Conservation (phyloP, 2,797 vertebrate genomes). For the Manis javanica region DNA sequence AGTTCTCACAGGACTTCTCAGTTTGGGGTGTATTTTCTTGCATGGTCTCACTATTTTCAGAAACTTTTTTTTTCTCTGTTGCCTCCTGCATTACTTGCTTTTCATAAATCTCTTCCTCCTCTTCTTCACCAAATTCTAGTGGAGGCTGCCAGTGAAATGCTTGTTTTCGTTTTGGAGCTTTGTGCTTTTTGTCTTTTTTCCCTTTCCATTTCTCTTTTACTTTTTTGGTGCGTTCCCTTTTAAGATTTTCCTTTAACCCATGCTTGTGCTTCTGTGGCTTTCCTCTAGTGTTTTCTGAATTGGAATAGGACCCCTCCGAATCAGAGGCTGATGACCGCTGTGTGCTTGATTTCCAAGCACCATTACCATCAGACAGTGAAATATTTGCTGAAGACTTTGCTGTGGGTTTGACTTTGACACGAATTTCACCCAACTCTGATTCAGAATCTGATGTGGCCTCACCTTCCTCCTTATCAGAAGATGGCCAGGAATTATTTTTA, state of each 20-base stretch:
- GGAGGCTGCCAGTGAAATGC: constrained; percentile 98
- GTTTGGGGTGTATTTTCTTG: constrained; percentile 75
- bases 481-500: constrained; percentile 78
- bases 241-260: constrained; percentile 84
- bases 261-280: constrained; percentile 90
- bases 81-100: constrained; percentile 76
- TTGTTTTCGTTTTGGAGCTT: constrained; percentile 94
- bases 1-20: constrained; percentile 76
- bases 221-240: constrained; percentile 87
- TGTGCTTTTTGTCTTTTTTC: constrained; percentile 93
- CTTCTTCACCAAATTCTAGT: constrained; percentile 96
- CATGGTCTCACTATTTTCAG: constrained; percentile 70
- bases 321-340: constrained; percentile 71
- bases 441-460: constrained; percentile 96
- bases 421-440: constrained; percentile 80
- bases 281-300: constrained; percentile 83
- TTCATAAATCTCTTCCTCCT: constrained; percentile 89
- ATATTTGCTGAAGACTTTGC: constrained; percentile 71
- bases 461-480: constrained; percentile 96
- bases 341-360: constrained; percentile 74
- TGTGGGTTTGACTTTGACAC: constrained; percentile 80
- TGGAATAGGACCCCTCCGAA: constrained; percentile 82
- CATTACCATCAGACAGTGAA: not conserved
- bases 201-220: constrained; percentile 89
- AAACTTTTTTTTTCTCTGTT: constrained; percentile 77